phyloP scores from a whole-genome alignment of 2,888 invertebrate species.

The Rotaria sp. region DNA sequence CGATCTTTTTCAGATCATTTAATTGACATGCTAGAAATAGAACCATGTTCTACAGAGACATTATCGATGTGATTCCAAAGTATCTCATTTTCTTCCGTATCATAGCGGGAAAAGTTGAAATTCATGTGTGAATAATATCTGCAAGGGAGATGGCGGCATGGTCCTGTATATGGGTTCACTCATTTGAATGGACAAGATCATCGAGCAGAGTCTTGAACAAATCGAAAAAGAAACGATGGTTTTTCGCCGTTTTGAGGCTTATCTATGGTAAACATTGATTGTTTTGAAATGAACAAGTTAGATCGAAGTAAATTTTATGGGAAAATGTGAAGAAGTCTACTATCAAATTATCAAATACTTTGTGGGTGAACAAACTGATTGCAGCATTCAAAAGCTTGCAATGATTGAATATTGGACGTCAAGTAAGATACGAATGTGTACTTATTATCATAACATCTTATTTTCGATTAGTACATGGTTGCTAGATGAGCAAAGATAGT shows the following conservation, averaged over 20 bases:
- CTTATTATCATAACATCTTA: no score
- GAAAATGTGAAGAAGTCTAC: no score
- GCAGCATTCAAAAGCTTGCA: no score
- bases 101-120: slow-evolving; percentile 93
- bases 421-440: no score
- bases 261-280: no score
- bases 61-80: slow-evolving; percentile 43
- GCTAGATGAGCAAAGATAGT: no score
- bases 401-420: no score
- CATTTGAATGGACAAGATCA: slow-evolving; percentile 80
- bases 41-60: slow-evolving; percentile 60
- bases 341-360: no score
- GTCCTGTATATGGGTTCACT: slow-evolving; percentile 82
- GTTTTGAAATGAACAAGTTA: no score
- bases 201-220: not conserved
- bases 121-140: slow-evolving; percentile 87
- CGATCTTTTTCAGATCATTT: slow-evolving; percentile 83
- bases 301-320: no score
- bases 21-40: slow-evolving; percentile 86
- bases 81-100: slow-evolving; percentile 74
- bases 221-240: not conserved
- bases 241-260: not conserved
- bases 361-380: no score
- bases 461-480: no score
- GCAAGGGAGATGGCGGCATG: slow-evolving; percentile 93